phyloP scores from a whole-genome alignment of 37 sponge, comb jelly and placozoan genomes.

The Cliona cf. orientalis region DNA sequence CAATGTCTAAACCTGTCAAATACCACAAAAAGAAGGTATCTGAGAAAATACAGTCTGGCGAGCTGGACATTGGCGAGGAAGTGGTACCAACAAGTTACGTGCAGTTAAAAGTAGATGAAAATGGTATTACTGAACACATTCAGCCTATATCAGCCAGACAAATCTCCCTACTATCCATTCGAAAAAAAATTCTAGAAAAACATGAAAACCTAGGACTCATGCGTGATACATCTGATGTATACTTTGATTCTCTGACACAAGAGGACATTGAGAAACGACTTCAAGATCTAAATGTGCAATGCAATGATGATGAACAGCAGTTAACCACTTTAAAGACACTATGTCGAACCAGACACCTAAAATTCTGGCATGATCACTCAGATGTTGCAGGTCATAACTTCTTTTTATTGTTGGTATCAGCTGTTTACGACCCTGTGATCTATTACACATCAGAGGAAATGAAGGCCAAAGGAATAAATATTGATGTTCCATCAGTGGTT shows the following conservation, averaged over 20 bases:
- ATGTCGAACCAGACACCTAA: slow-evolving; percentile 4
- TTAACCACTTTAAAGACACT: background rate
- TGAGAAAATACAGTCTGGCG: slow-evolving; percentile 6
- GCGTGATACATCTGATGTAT: slow-evolving; percentile 12
- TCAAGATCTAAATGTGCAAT: background rate
- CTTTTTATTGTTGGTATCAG: slow-evolving; percentile 15
- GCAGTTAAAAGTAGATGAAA: background rate
- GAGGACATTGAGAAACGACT: background rate
- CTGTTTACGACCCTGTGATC: slow-evolving; percentile 17
- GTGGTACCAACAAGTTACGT: slow-evolving; percentile 12
- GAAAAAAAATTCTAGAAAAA: slow-evolving; percentile 19
- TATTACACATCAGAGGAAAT: slow-evolving; percentile 27
- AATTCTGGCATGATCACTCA: slow-evolving; percentile 37
- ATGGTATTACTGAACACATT: slow-evolving; percentile 2
- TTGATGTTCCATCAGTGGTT: slow-evolving; percentile 17
- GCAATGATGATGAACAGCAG: background rate
- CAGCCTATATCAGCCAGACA: background rate
- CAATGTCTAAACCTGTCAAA: slow-evolving; percentile 13
- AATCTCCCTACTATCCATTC: slow-evolving; percentile 14
- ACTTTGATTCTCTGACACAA: slow-evolving; percentile 14
- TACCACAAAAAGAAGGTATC: slow-evolving; percentile 14
- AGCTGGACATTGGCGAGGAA: slow-evolving; percentile 17
- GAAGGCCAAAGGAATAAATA: slow-evolving; percentile 7
- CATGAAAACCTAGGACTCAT: slow-evolving; percentile 26
- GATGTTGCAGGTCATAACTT: slow-evolving; percentile 9